These are phyloP conservation scores for Drosophila equinoxialis DNA, from an alignment of 1,140 invertebrate genomes.

Conservation along the genomic window DNA sequence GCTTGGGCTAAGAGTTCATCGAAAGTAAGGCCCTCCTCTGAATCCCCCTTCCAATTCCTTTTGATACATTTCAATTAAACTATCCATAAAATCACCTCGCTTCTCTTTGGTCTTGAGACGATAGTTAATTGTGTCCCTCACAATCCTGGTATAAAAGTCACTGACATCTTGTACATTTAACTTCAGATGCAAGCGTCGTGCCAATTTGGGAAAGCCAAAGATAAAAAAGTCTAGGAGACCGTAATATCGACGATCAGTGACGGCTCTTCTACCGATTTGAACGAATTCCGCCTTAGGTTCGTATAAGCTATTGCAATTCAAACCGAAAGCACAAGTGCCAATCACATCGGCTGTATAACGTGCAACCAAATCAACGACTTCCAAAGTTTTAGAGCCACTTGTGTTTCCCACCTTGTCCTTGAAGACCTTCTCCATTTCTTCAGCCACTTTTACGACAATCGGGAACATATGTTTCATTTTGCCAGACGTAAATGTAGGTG, in stretches of 20 bases:
- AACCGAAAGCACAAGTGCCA: constrained; percentile 83
- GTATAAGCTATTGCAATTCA: constrained; percentile 82
- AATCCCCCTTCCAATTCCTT: constrained; percentile 44
- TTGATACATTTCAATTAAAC: constrained; percentile 84
- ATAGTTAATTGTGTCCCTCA: constrained; percentile 83
- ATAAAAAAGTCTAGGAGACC: constrained; percentile 49
- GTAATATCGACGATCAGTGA: constrained; percentile 45
- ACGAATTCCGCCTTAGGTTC: constrained; percentile 84
- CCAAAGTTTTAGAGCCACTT: constrained; percentile 33
- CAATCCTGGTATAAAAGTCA: constrained; percentile 83
- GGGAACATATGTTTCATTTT: constrained; percentile 85
- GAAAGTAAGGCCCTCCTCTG: constrained; percentile 51
- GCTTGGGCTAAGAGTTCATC: constrained; percentile 84
- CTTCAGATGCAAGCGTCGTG: constrained; percentile 47
- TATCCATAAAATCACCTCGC: constrained; percentile 85
- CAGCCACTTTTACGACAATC: constrained; percentile 70
- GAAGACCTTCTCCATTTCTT: constrained; percentile 73
- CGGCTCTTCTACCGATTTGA: constrained; percentile 66
- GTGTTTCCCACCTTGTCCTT: constrained; percentile 28
- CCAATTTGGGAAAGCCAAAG: constrained; percentile 56
- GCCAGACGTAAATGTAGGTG: constrained; percentile 85
- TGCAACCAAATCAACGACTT: constrained; percentile 80
- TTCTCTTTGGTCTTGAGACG: constrained; percentile 83
- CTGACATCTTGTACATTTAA: constrained; percentile 68
- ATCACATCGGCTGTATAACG: constrained; percentile 84